Evolutionary conservation across 2,113 vertebrate genomes (phyloP).

Genomic region (Pagrus major): DNA sequence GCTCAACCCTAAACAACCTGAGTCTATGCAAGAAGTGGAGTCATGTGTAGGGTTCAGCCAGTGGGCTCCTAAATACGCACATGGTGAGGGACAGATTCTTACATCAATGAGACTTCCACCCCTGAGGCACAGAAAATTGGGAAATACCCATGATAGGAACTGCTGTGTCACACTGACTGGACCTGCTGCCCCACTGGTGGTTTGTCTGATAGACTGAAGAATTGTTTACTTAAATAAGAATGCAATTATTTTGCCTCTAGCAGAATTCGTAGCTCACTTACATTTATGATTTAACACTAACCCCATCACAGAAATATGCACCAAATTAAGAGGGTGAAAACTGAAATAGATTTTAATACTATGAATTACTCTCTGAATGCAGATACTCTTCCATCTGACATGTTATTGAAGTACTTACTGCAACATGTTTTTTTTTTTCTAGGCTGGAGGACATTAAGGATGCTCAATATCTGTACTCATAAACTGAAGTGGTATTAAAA

Average conservation of each 20-base stretch:
- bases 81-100: neutral
- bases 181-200: neutral
- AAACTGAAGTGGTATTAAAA: neutral
- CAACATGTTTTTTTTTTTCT: neutral
- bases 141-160: neutral
- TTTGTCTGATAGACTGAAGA: neutral
- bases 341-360: neutral
- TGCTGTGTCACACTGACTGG: neutral
- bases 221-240: neutral
- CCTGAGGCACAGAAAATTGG: neutral
- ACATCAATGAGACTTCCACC: neutral
- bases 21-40: too few species aligned
- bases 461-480: slow-evolving; percentile 2
- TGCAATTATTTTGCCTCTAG: neutral
- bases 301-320: neutral
- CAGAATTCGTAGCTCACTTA: neutral
- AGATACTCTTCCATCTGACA: neutral
- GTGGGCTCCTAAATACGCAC: neutral
- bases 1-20: too few species aligned
- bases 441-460: neutral
- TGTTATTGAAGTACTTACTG: neutral
- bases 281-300: too few species aligned
- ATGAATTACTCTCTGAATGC: neutral
- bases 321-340: neutral
- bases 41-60: neutral